Percentiles rank a stretch among this genome's conserved stretches.
phyloP scores from a whole-genome alignment of 2,113 vertebrate species.

The Hemibagrus wyckioides region DNA sequence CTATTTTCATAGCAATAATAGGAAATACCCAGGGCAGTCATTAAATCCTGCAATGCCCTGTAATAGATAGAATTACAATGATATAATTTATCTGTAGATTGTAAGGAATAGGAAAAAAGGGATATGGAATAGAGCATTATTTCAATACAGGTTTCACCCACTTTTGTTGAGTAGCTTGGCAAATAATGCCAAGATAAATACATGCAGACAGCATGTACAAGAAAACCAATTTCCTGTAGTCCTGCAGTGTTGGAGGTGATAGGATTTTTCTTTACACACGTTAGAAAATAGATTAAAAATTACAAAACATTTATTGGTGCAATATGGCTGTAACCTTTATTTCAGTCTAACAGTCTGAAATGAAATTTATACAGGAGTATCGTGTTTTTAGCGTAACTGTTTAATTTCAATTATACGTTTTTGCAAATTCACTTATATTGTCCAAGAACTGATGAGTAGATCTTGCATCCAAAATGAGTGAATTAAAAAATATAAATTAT shows the following conservation, averaged over 20 bases:
- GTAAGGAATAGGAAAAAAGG: too few species aligned
- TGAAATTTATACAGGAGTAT: background rate
- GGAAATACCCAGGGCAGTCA: background rate
- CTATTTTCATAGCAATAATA: background rate
- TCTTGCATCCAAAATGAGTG: background rate
- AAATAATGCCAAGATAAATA: background rate
- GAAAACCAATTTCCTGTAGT: conserved; percentile 2
- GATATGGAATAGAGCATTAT: background rate
- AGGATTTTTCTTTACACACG: background rate
- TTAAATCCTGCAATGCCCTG: background rate
- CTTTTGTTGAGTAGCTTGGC: background rate
- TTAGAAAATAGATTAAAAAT: background rate
- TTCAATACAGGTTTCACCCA: background rate
- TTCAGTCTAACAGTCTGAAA: background rate
- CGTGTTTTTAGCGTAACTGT: background rate
- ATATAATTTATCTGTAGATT: background rate
- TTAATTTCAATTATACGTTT: background rate
- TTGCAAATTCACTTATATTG: background rate
- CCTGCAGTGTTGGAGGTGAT: background rate
- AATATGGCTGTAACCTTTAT: background rate
- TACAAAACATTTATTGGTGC: background rate
- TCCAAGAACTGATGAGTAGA: background rate
- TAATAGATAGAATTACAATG: background rate
- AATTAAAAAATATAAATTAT: background rate
- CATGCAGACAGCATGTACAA: background rate